Percentiles rank a stretch among this genome's conserved stretches.
Evolutionary conservation across 2,113 vertebrate species (phyloP).

Genomic region (Tichodroma muraria): DNA sequence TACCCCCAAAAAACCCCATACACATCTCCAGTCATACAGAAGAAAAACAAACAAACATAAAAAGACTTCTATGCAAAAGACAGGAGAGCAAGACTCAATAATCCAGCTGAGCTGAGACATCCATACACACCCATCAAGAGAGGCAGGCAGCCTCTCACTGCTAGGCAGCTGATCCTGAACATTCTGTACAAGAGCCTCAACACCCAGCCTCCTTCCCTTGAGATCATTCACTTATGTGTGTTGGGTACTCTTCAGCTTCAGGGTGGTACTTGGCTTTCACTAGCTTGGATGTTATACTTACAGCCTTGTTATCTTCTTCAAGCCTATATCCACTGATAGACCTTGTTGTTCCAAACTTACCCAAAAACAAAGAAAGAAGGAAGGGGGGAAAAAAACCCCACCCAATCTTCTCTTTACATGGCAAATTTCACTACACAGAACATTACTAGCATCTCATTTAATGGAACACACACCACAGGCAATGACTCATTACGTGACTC

Average conservation of each 20-base stretch:
- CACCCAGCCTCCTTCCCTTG: background rate
- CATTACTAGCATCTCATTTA: background rate
- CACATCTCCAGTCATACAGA: background rate
- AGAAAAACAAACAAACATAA: background rate
- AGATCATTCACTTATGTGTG: background rate
- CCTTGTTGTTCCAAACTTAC: background rate
- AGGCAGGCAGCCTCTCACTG: background rate
- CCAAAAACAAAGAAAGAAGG: background rate
- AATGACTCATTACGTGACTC: background rate
- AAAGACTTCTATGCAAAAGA: background rate
- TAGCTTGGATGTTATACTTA: background rate
- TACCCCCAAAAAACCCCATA: background rate
- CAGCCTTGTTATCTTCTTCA: background rate
- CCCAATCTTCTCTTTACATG: background rate
- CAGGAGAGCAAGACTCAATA: background rate
- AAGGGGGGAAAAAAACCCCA: background rate
- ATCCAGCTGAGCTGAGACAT: background rate
- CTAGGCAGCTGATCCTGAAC: background rate
- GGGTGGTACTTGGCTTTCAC: background rate
- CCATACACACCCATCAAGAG: fast-evolving
- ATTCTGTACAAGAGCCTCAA: background rate
- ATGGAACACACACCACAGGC: background rate
- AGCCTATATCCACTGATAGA: background rate
- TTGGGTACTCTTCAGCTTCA: background rate
- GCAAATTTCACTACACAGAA: background rate